These are phyloP conservation scores for Oryzias sinensis DNA, from an alignment of 2,797 vertebrate genomes.

Conservation along the genomic window DNA sequence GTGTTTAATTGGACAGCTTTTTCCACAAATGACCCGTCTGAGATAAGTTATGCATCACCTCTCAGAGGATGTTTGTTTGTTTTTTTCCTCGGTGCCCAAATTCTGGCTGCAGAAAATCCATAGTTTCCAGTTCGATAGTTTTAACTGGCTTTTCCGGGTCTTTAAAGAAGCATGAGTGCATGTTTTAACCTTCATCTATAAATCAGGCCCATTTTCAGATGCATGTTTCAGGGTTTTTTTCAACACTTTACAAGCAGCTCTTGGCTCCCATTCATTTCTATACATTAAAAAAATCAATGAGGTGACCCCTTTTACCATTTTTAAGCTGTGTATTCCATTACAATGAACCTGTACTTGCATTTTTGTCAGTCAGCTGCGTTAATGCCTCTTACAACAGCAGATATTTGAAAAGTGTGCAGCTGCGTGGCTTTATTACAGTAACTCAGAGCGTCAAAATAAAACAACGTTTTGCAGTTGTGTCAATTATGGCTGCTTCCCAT, in stretches of 20 bases:
- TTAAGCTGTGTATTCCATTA: conserved; percentile 15
- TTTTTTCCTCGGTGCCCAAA: neutral
- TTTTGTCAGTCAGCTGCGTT: conserved; percentile 8
- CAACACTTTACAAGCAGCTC: neutral
- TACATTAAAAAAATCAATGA: conserved; percentile 27
- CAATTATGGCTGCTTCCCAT: too few relatives aligned
- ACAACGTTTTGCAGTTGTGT: too few relatives aligned
- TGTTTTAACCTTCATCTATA: neutral
- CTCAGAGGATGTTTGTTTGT: neutral
- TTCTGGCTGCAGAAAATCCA: neutral
- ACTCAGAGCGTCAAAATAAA: too few relatives aligned
- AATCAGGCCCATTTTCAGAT: conserved; percentile 6
- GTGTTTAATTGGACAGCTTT: conserved; percentile 34
- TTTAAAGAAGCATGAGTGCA: neutral
- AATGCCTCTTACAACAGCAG: conserved; percentile 7
- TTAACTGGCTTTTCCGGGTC: neutral
- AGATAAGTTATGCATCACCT: conserved; percentile 9
- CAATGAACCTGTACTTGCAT: neutral
- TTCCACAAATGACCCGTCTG: neutral
- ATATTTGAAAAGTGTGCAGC: conserved; percentile 6
- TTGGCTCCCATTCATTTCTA: conserved; percentile 14
- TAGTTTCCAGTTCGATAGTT: conserved; percentile 3
- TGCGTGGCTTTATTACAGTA: neutral
- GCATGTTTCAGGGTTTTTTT: neutral
- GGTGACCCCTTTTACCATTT: conserved; percentile 13